These are phyloP conservation scores for Acipenser ruthenus DNA, from an alignment of 2,797 vertebrate genomes.

Conservation along the genomic window DNA sequence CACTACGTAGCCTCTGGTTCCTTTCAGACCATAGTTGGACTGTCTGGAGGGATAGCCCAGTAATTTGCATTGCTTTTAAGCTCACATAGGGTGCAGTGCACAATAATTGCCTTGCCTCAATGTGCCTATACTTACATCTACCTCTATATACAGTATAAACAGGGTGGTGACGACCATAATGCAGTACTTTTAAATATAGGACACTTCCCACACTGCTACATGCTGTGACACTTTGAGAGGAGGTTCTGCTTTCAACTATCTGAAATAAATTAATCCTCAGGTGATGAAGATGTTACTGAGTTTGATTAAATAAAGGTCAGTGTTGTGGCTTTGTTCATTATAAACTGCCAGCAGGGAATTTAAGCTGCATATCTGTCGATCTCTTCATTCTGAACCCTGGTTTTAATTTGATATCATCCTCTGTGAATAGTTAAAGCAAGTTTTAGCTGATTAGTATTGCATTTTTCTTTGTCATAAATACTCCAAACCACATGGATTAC, in stretches of 20 bases:
- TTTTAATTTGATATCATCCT: slow-evolving; percentile 41
- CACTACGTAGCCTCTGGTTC: too few relatives aligned
- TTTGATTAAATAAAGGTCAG: slow-evolving; percentile 33
- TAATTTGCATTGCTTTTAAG: too few relatives aligned
- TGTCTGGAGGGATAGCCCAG: too few relatives aligned
- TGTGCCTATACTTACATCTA: too few relatives aligned
- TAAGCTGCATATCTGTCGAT: slow-evolving; percentile 30
- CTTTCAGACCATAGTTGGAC: too few relatives aligned
- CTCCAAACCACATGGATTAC: slow-evolving; percentile 21
- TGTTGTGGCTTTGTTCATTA: slow-evolving; percentile 34
- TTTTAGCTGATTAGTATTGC: slow-evolving; percentile 27
- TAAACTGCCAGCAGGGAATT: slow-evolving; percentile 14
- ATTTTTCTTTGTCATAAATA: slow-evolving; percentile 12
- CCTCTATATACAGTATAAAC: too few relatives aligned
- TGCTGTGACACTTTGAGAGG: background rate
- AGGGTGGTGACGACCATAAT: too few relatives aligned
- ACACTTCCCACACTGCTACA: too few relatives aligned
- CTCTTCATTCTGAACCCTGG: slow-evolving; percentile 24
- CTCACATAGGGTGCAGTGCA: too few relatives aligned
- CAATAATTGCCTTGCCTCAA: too few relatives aligned
- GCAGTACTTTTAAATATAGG: too few relatives aligned
- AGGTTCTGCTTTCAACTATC: background rate
- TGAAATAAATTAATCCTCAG: slow-evolving; percentile 6
- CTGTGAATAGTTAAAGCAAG: slow-evolving; percentile 30
- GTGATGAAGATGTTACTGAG: slow-evolving; percentile 21